Base-by-base conservation (phyloP, 2,797 vertebrate genomes). In the Etheostoma perlongum region DNA sequence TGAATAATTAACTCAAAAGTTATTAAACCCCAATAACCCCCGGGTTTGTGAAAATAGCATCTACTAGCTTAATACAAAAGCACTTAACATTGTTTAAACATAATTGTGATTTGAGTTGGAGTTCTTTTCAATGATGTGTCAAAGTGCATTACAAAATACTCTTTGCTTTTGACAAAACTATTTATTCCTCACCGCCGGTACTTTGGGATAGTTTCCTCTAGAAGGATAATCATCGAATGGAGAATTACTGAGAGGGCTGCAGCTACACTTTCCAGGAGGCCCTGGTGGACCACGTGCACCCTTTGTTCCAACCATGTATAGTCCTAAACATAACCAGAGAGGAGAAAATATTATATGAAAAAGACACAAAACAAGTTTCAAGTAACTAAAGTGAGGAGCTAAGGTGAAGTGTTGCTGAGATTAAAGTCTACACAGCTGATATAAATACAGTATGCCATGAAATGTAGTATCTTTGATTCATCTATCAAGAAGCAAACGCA, bases 201-300 rank as follows among this genome's bases (percentile, higher is more conserved):
- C 98, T 95, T 93, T 96, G 0, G 93, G 93, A 82, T 95, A 96
- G 83, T 64, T 92, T 76, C 94, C 87, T 86, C 96, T 95, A 75
- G 94, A 92, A 4, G 90, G 9, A 21, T 95, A 85, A 47, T 97
- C 96, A 42, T 96, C 95, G 27, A 94, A 93, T 0, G 93, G 77
- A 1, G 96, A 96, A 81, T 88, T 94, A 25, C 90, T 95, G 55
- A 93, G 76, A 21, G 96, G 88, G 88, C 95, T 95, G 81, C 98
- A 99, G 82, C 94, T 93, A 86, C 98, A 99, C 88, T 95, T 96
- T 64, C 98, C 98, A 69, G 97, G 96, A 78, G 92, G 95, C 33
- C 98, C 98, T 18, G 97, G 96, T 83, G 95, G 91, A 78, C 98
- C 98, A 89, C 96, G 95, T 47, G 97, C 96, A 51, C 98, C 98